These are phyloP conservation scores for Agonopterix alstromeriana DNA, from an alignment of 2,888 invertebrate species.

Conservation along the genomic window DNA sequence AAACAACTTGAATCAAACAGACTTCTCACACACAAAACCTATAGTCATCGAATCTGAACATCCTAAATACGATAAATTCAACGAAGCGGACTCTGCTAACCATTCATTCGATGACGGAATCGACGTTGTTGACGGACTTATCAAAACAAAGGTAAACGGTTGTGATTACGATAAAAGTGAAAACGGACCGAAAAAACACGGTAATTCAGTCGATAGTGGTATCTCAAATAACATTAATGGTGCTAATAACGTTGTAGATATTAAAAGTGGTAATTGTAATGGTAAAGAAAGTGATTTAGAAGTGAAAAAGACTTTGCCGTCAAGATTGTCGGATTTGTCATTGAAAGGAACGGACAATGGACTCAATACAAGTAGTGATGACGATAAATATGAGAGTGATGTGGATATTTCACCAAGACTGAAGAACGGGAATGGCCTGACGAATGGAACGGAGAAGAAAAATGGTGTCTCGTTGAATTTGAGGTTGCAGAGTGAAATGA, in stretches of 20 bases:
- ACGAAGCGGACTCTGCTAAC: constrained; percentile 55
- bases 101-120: constrained; percentile 65
- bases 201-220: constrained; percentile 64
- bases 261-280: constrained; percentile 2
- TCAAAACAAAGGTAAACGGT: constrained; percentile 35
- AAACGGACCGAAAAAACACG: constrained; percentile 48
- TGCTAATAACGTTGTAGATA: constrained; percentile 12
- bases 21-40: constrained; percentile 65
- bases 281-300: neutral
- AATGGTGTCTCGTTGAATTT: constrained; percentile 63
- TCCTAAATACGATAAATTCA: constrained; percentile 46
- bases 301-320: constrained; percentile 28
- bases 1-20: constrained; percentile 65
- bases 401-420: constrained; percentile 44
- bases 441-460: constrained; percentile 41
- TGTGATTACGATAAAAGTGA: constrained; percentile 29
- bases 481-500: constrained; percentile 65
- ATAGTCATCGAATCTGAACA: constrained; percentile 65
- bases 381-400: constrained; percentile 57
- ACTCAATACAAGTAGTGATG: constrained; percentile 50
- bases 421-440: constrained; percentile 29
- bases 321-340: constrained; percentile 54
- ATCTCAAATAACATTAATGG: constrained; percentile 56
- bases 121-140: constrained; percentile 55
- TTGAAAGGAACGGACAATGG: constrained; percentile 50